These are phyloP conservation scores for Calvadosia cruxmelitensis DNA, from an alignment of 30 jellyfish, hydroid and myxozoan species.

Conservation along the genomic window DNA sequence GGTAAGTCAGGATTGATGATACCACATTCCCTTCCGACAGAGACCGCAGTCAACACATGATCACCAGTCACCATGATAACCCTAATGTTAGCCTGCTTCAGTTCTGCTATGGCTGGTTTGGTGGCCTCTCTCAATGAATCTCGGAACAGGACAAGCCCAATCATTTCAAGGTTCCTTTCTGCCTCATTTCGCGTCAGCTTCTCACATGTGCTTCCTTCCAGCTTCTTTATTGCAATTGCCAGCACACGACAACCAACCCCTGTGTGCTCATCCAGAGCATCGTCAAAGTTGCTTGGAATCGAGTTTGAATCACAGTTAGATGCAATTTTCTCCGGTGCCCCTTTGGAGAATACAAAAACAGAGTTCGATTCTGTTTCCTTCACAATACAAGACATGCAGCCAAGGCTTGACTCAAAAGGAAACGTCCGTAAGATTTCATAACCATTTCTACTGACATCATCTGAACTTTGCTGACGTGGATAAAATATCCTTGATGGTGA, in stretches of 20 bases:
- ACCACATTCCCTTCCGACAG: conserved; percentile 27
- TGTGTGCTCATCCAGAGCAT: conserved; percentile 5
- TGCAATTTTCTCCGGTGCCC: conserved; percentile 29
- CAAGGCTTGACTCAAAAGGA: conserved; percentile 19
- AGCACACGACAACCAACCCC: conserved; percentile 26
- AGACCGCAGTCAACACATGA: conserved; percentile 24
- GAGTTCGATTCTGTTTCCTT: not conserved
- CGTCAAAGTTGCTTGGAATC: conserved; percentile 9
- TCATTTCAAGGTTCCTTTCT: conserved; percentile 18
- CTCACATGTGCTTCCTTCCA: not conserved
- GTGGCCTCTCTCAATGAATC: conserved; percentile 21
- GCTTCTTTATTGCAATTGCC: conserved; percentile 19
- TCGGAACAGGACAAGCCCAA: conserved; percentile 22
- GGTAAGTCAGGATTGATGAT: not conserved
- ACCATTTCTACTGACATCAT: not conserved
- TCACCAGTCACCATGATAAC: conserved; percentile 51
- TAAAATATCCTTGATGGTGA: too few relatives aligned
- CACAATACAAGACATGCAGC: conserved; percentile 20
- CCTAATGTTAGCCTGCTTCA: conserved; percentile 14
- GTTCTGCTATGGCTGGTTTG: not conserved
- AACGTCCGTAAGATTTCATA: conserved; percentile 1
- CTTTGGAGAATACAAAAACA: conserved; percentile 16
- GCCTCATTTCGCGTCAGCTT: conserved; percentile 8
- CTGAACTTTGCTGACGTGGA: too few relatives aligned
- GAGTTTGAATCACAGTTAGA: conserved; percentile 9